A percentile compares a stretch with the other conserved stretches of the same genome.
These are phyloP conservation scores for Amaurobius ferox DNA, from an alignment of 2,888 invertebrate species.

Conservation along the genomic window DNA sequence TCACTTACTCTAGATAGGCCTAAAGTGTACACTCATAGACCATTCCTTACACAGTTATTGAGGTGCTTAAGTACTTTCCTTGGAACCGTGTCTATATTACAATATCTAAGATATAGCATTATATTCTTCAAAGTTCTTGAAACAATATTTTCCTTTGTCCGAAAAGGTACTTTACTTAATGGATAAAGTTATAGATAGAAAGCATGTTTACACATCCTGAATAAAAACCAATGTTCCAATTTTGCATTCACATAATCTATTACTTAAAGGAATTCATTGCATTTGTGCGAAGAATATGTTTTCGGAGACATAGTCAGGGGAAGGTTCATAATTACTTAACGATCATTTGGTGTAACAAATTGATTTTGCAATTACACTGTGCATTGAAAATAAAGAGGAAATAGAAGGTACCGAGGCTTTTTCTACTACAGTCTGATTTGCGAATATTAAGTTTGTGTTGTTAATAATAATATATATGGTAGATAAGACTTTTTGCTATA, in stretches of 20 bases:
- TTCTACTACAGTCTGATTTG: too few relatives aligned
- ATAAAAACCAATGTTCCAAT: background rate
- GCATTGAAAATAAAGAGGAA: background rate
- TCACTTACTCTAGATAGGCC: too few relatives aligned
- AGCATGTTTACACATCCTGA: background rate
- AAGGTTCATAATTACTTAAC: slow-evolving; percentile 3
- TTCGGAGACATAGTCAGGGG: background rate
- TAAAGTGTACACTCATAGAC: too few relatives aligned
- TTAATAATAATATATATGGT: too few relatives aligned
- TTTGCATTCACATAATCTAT: background rate
- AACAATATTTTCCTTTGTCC: too few relatives aligned
- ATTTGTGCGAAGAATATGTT: background rate
- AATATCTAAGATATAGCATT: too few relatives aligned
- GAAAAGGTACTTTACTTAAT: background rate
- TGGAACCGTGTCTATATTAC: too few relatives aligned
- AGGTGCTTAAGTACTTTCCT: too few relatives aligned
- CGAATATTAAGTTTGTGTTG: too few relatives aligned
- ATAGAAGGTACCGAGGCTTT: background rate
- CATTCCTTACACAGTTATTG: too few relatives aligned
- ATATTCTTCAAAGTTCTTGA: too few relatives aligned
- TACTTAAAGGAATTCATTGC: background rate
- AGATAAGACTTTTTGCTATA: too few relatives aligned
- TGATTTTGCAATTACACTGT: slow-evolving; percentile 4
- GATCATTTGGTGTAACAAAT: background rate
- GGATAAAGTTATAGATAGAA: background rate